Evolutionary conservation across 2,888 invertebrate species (phyloP), one percentile per base, ranked within the genome.

Genomic region (Temnothorax rugatulus): DNA sequence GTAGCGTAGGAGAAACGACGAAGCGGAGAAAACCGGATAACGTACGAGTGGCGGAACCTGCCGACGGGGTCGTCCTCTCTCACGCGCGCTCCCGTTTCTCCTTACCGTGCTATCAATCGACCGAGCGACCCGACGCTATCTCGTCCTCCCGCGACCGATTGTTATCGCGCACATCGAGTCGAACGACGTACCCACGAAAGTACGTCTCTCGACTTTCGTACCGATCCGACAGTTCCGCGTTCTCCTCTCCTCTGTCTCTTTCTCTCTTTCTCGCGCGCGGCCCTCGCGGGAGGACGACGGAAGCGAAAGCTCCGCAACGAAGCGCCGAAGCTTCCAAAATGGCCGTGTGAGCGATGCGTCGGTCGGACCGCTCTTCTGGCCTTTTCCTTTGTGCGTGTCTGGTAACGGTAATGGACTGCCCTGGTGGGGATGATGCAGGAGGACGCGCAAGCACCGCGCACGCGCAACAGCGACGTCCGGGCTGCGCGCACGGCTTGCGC

Each of bases 301-400:
- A 86, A 83, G 71, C 74, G 87, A 93, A 94, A 94, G 94, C 94
- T 94, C 94, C 92, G 92, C 89, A 89, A 90, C 91, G 91, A 92
- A 92, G 91, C 92, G 90, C 88, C 91, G 93, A 94, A 95, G 95
- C 95, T 95, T 94, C 94, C 94, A 95, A 95, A 95, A 95, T 95
- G 95, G 95, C 95, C 93, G 94, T 93, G 91, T 92, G 66, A 68
- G 93, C 93, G 54, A 77, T 94, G 94, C 94, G 94, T 94, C 93
- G 91, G 89, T 91, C 89, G 85, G 87, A 84, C 88, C 84, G 84
- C 86, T 92, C 89, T 89, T 89, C 91, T 92, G 92, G 93, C 92
- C 94, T 94, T 94, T 94, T 94, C 94, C 94, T 94, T 94, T 94
- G 94, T 94, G 94, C 93, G 94, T 94, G 93, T 93, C 91, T 92